Conservation (phyloP, 2,888 invertebrate species). For the Tuberolachnus salignus region DNA sequence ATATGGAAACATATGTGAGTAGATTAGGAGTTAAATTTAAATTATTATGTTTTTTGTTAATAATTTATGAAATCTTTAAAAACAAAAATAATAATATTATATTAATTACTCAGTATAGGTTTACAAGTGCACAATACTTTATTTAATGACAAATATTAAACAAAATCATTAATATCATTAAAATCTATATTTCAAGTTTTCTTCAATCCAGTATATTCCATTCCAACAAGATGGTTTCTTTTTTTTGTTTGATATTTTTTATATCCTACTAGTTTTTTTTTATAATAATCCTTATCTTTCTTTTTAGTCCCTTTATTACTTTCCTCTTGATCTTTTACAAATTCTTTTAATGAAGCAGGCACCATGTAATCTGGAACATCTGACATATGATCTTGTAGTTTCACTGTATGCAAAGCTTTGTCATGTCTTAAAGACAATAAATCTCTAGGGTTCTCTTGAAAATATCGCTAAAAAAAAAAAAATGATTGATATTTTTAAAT, state of each 20-base stretch:
- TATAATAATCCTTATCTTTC: slow-evolving; percentile 54
- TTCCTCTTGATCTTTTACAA: slow-evolving; percentile 49
- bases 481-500: not conserved
- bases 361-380: slow-evolving; percentile 93
- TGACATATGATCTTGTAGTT: slow-evolving; percentile 81
- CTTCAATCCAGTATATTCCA: slow-evolving; percentile 69
- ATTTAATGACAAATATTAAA: too few relatives aligned
- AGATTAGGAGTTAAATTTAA: too few relatives aligned
- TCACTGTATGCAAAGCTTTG: slow-evolving; percentile 83
- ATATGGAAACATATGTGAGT: too few relatives aligned
- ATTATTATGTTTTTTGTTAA: too few relatives aligned
- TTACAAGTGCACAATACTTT: not conserved
- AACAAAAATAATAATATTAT: too few relatives aligned
- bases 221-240: slow-evolving; percentile 72
- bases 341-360: slow-evolving; percentile 73
- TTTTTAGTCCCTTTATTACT: slow-evolving; percentile 49
- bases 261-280: slow-evolving; percentile 56
- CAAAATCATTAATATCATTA: too few relatives aligned
- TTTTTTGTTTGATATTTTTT: slow-evolving; percentile 66
- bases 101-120: too few relatives aligned
- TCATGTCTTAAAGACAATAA: slow-evolving; percentile 83
- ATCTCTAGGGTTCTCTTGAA: slow-evolving; percentile 90
- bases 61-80: too few relatives aligned
- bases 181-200: slow-evolving; percentile 62
- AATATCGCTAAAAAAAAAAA: slow-evolving; percentile 72